Base-by-base conservation (phyloP, 2,888 invertebrate species). In the Argyresthia goedartella region DNA sequence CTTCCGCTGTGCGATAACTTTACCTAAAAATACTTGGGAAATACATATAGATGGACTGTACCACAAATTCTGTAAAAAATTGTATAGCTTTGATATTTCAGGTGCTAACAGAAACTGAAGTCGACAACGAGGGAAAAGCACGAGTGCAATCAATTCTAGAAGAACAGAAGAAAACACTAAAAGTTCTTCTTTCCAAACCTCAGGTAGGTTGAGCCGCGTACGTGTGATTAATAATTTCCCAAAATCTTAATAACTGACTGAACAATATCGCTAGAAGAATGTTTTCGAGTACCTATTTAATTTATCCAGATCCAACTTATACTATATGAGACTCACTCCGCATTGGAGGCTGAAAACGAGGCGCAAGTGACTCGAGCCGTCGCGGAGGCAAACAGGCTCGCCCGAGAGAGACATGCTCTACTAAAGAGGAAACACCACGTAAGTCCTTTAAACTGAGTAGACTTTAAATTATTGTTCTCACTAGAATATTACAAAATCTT, bases 301-400 rank as follows among this genome's bases (percentile, higher is more conserved):
- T 44, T 15, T 39, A 36, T 71, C 52, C 61, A 91, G 91, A 90
- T 95, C 25, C 95, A 95, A 67, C 87, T 95, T 56, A 89, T 95
- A 11, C 73, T 95, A 36, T 95, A 95, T 63, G 94, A 94, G 69
- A 94, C 94, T 0, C 94, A 95, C 76, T 94, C 94, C 0, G 89
- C 92, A 50, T 77, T 94, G 44, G 89, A 89, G 39, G 89, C 91
- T 0, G 95, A 95, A 73, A 95, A 95, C 59, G 87, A 88, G 44
- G 90, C 90, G 25, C 93, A 95, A 90, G 90, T 93, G 14, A 78
- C 88, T 0, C 87, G 89, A 44, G 90, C 91, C 0, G 87, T 94
- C 0, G 87, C 90, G 0, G 90, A 92, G 61, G 90, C 93, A 0
- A 95, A 95, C 65, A 84, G 89, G 48, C 76, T 91, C 57, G 93